Evolutionary conservation across 2,113 vertebrate species (phyloP).

Genomic region (chimpanzee (Pan troglodytes)): DNA sequence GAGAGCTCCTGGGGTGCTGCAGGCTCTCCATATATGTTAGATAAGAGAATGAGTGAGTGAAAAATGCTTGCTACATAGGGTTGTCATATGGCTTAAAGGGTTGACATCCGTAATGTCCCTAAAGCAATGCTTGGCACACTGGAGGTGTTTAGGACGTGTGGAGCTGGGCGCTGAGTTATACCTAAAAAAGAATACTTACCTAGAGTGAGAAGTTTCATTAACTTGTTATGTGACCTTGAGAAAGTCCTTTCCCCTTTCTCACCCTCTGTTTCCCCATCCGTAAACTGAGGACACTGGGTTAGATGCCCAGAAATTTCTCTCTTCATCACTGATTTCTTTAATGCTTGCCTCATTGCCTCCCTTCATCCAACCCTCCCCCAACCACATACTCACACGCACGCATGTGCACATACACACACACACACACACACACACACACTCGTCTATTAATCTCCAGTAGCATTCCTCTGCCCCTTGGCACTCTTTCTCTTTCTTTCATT

Average conservation of each 20-base stretch:
- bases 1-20: neutral
- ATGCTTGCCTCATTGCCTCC: neutral
- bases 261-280: neutral
- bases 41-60: neutral
- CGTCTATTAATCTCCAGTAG: neutral
- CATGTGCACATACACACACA: neutral
- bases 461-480: fast-evolving
- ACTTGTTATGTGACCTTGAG: neutral
- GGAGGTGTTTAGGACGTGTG: neutral
- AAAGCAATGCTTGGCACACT: neutral
- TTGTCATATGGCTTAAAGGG: neutral
- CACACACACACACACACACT: too few species aligned
- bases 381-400: neutral
- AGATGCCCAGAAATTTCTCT: neutral
- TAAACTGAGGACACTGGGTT: neutral
- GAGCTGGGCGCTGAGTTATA: neutral
- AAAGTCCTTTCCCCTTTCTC: neutral
- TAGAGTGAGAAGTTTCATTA: neutral
- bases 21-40: neutral
- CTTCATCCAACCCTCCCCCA: neutral
- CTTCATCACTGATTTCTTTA: neutral
- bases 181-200: neutral
- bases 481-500: slow-evolving; percentile 21
- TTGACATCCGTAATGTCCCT: neutral
- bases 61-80: neutral